Conservation (phyloP, 2,113 vertebrate species). For the Columba livia region DNA sequence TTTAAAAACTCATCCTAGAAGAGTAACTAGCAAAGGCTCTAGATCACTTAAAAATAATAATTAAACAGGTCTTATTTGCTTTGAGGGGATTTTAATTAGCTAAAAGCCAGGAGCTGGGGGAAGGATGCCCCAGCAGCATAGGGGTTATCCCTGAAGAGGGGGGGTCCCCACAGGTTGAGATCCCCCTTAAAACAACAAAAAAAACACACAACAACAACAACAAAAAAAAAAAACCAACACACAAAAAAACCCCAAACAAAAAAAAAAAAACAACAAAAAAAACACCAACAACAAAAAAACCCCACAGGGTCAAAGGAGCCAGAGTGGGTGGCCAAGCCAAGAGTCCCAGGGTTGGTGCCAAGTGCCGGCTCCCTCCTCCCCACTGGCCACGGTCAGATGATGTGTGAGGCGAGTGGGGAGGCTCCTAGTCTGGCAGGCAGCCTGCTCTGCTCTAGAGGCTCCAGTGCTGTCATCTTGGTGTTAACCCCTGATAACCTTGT, state of each 20-base stretch:
- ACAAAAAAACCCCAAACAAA: no score
- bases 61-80: no score
- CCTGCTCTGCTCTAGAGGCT: constrained; percentile 85
- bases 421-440: constrained; percentile 85
- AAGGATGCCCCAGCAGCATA: not conserved
- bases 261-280: no score
- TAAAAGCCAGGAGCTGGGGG: no score
- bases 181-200: not conserved
- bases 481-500: constrained; percentile 86
- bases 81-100: no score
- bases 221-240: no score
- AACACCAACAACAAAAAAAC: not conserved
- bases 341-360: constrained; percentile 51
- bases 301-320: not conserved
- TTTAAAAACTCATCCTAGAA: no score
- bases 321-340: constrained; percentile 50
- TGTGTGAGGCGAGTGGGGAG: constrained; percentile 77
- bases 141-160: not conserved
- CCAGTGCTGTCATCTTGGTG: constrained; percentile 78
- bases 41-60: no score
- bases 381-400: constrained; percentile 77
- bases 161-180: not conserved
- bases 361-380: constrained; percentile 38
- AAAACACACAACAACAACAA: no score
- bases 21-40: no score